Percentiles rank a stretch among this genome's conserved stretches.
These are phyloP conservation scores for Yoshiicerus persimilis DNA, from an alignment of 1,140 invertebrate genomes.

Conservation along the genomic window DNA sequence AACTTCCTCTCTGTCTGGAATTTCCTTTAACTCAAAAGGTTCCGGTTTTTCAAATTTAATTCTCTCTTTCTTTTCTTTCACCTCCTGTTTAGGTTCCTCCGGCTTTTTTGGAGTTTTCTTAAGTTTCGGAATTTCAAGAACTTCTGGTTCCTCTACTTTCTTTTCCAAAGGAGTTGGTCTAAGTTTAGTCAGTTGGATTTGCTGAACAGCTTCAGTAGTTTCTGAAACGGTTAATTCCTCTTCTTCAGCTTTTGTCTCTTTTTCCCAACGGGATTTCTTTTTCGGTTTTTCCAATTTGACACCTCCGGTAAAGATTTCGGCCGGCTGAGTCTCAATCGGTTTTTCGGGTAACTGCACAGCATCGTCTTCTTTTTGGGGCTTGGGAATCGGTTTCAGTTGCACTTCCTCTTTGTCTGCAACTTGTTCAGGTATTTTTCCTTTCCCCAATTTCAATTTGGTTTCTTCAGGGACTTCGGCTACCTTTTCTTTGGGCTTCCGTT, in stretches of 20 bases:
- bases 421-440: neutral
- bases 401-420: constrained; percentile 6
- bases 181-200: neutral
- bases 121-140: neutral
- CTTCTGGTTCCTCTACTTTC: neutral
- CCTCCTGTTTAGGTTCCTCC: neutral
- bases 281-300: neutral
- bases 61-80: neutral
- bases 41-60: neutral
- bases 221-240: neutral
- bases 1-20: neutral
- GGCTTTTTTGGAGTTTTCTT: neutral
- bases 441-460: constrained; percentile 26
- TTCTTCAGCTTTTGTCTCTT: neutral
- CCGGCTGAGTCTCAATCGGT: neutral
- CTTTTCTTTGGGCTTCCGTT: no score
- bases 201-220: neutral
- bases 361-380: neutral
- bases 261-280: neutral
- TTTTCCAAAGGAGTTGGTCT: neutral
- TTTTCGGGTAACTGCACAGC: neutral
- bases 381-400: constrained; percentile 19
- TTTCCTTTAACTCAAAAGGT: constrained; percentile 26
- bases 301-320: neutral
- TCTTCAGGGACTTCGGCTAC: no score